These are phyloP conservation scores for Tadarida brasiliensis DNA, from an alignment of 2,797 vertebrate genomes.

Conservation along the genomic window DNA sequence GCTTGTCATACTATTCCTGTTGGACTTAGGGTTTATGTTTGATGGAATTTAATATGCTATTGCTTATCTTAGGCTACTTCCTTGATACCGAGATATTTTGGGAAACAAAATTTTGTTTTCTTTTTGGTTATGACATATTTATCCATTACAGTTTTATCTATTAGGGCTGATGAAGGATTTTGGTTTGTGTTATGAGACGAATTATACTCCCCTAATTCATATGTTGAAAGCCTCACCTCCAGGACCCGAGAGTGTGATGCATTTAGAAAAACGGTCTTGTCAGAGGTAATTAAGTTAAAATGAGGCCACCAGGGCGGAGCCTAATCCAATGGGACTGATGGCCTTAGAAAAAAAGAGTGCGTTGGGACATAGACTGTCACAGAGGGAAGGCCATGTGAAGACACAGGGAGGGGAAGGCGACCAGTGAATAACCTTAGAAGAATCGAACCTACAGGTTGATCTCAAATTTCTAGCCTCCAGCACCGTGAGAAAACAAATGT, in stretches of 20 bases:
- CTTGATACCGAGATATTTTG: neutral
- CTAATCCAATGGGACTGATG: neutral
- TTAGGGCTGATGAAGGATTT: neutral
- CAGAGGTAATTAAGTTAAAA: neutral
- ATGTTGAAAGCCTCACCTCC: neutral
- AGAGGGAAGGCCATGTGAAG: neutral
- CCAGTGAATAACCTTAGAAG: neutral
- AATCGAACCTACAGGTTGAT: rapidly evolving
- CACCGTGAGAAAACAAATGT: neutral
- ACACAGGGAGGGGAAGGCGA: neutral
- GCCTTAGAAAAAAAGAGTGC: neutral
- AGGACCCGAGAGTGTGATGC: neutral
- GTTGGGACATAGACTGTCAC: no score
- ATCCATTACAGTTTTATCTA: neutral
- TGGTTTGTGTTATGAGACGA: neutral
- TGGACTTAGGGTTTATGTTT: neutral
- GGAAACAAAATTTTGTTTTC: neutral
- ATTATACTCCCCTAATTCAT: rapidly evolving
- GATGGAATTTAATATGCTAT: neutral
- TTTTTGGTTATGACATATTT: neutral
- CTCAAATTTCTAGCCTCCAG: neutral
- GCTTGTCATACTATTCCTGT: neutral
- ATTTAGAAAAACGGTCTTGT: neutral
- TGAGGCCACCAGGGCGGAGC: rapidly evolving
- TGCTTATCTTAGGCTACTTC: neutral